Base-by-base conservation (phyloP, 2,888 invertebrate species). In the Synanthedon myopaeformis region DNA sequence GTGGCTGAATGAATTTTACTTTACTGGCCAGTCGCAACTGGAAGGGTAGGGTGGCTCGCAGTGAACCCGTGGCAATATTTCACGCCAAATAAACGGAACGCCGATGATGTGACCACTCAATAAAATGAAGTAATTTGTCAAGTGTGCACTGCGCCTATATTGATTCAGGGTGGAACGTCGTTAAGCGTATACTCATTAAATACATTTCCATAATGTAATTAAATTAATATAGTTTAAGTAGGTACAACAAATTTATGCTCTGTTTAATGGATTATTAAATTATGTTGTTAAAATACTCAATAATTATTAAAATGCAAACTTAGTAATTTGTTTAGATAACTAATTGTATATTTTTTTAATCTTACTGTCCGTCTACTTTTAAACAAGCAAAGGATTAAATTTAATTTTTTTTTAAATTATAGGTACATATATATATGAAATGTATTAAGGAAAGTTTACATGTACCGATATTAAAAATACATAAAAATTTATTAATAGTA, bases 111-210 rank as follows among this genome's bases (percentile, higher is more conserved):
- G 70, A 74, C 74, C 83, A 84, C 84, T 86, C 82, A 80, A 82
- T 85, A 74, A 82, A 84, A 85, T 87, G 80, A 82, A 83, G 75
- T 73, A 80, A 86, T 86, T 84, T 82, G 77, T 83, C 82, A 78
- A 74, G 73, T 70, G 69, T 65, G 66, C 65, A 67, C 69, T 72
- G 69, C 73, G 68, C 75, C 77, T 71, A 72, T 80, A 75, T 79
- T 80, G 75, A 72, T 67, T 69, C 67, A 70, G 74, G 75, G 79
- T 69, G 74, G 64, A 62, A 66, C 60, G 61, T 62, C 65, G 62
- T 69, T 69, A 69, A 67, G 35, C 35, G 35, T 66, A 64, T 58
- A 59, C 61, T 67, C 72, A 69, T 74, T 71, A 69, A 67, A 70
- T 66, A 64, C 69, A 74, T 73, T 73, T 72, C 61, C 65, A 65